phyloP scores from a whole-genome alignment of 2,113 vertebrate genomes.

The Colaptes auratus region DNA sequence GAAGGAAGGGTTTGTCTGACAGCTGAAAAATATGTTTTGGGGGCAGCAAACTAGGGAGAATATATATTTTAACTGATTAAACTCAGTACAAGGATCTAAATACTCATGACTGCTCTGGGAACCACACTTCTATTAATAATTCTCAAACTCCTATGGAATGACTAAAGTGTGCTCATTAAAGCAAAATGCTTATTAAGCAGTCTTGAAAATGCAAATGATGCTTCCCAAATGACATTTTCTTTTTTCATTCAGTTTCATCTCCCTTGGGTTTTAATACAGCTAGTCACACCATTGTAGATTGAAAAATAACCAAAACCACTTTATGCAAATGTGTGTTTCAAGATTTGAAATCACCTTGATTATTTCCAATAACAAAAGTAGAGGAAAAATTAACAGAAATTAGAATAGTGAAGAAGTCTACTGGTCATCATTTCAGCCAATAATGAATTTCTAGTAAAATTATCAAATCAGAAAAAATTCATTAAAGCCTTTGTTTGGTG shows the following conservation, averaged over 20 bases:
- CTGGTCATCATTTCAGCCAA: not conserved
- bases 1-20: not conserved
- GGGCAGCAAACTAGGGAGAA: not conserved
- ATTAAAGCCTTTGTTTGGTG: not conserved
- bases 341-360: not conserved
- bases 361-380: too few relatives aligned
- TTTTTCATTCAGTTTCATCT: not conserved
- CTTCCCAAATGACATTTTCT: not conserved
- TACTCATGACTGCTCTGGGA: constrained; percentile 20
- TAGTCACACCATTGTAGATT: not conserved
- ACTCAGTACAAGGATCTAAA: not conserved
- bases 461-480: not conserved
- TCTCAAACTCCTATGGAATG: not conserved
- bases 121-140: not conserved
- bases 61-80: not conserved
- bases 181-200: constrained; percentile 23
- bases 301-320: not conserved
- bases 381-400: too few relatives aligned
- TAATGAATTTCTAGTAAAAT: not conserved
- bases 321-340: not conserved
- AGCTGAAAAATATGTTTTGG: not conserved
- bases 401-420: not conserved
- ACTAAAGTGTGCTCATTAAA: constrained; percentile 8
- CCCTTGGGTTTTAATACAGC: not conserved
- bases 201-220: not conserved